A percentile compares a stretch with the other conserved stretches of the same genome.
Evolutionary conservation across 1,140 invertebrate species (phyloP).

Genomic region (Drosophila repletoides): DNA sequence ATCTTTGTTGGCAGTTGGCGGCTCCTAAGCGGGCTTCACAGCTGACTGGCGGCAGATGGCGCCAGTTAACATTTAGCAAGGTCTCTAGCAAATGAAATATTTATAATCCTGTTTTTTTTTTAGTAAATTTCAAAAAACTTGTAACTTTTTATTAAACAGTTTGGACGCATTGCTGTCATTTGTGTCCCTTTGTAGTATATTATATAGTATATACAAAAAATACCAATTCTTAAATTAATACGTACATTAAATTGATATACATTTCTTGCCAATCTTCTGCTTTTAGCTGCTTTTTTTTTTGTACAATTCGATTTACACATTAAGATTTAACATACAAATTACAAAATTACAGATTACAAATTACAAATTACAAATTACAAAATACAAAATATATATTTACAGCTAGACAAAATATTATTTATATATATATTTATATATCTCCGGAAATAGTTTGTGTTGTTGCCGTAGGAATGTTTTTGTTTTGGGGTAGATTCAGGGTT

Average conservation of each 20-base stretch:
- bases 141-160: conserved; percentile 78
- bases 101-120: neutral
- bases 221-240: conserved; percentile 66
- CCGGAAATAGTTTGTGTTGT: conserved; percentile 42
- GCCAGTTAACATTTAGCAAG: neutral
- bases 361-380: conserved; percentile 32
- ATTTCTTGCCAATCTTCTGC: conserved; percentile 56
- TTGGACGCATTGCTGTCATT: conserved; percentile 50
- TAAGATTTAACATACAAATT: conserved; percentile 50
- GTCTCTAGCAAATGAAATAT: no score
- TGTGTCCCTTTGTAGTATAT: conserved; percentile 40
- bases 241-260: conserved; percentile 35
- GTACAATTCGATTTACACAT: conserved; percentile 73
- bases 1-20: no score
- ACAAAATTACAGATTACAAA: conserved; percentile 38
- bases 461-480: no score
- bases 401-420: conserved; percentile 41
- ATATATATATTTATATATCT: conserved; percentile 15
- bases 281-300: conserved; percentile 26
- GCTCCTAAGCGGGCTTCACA: neutral
- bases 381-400: conserved; percentile 48
- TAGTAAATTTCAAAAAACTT: conserved; percentile 67
- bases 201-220: conserved; percentile 71
- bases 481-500: no score
- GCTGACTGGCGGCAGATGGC: neutral